Conservation (phyloP, 1,140 invertebrate genomes). For the Drosophila setifemur region DNA sequence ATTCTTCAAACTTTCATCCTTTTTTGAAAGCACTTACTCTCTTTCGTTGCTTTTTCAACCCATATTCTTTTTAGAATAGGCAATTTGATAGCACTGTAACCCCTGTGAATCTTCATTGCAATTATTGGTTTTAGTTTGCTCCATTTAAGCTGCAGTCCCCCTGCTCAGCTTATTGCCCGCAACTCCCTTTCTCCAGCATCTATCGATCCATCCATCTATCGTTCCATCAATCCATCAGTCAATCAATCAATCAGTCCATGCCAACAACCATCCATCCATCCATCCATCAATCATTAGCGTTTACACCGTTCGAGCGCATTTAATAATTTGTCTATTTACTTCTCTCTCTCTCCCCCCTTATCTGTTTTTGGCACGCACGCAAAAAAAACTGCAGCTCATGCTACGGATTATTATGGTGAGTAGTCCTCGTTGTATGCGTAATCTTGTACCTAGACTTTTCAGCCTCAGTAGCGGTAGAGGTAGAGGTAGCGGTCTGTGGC, state of each 20-base stretch:
- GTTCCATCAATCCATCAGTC: neutral
- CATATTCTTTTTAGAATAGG: neutral
- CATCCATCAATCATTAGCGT: constrained; percentile 28
- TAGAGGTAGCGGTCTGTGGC: neutral
- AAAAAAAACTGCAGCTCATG: constrained; percentile 89
- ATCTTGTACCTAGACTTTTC: constrained; percentile 81
- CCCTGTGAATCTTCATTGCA: neutral
- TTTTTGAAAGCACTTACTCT: neutral
- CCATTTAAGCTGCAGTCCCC: constrained; percentile 1
- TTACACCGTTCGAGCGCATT: constrained; percentile 61
- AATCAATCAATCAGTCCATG: no score
- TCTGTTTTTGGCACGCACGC: constrained; percentile 78
- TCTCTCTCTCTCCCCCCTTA: constrained; percentile 59
- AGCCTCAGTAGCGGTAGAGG: constrained; percentile 33
- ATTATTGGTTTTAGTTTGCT: constrained; percentile 2
- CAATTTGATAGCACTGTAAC: constrained; percentile 15
- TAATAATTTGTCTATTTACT: constrained; percentile 81
- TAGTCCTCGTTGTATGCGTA: constrained; percentile 84
- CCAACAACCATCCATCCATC: neutral
- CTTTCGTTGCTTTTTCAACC: neutral
- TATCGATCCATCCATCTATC: neutral
- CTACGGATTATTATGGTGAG: constrained; percentile 99
- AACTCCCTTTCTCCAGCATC: neutral
- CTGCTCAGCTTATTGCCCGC: neutral
- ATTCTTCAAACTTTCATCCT: neutral